These are phyloP conservation scores for Argopecten irradians DNA, from an alignment of 1,140 invertebrate species.

Conservation along the genomic window DNA sequence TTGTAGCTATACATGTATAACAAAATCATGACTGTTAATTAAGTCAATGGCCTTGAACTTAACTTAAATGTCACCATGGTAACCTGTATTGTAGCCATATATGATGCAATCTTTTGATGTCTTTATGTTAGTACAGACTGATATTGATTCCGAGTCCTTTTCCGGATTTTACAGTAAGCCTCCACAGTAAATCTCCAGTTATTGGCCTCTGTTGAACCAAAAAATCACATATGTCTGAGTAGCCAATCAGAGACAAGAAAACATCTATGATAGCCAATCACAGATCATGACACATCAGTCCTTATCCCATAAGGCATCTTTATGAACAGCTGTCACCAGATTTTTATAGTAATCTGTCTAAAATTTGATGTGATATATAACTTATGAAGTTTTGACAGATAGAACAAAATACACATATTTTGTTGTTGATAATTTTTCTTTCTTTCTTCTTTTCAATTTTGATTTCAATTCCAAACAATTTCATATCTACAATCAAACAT, in stretches of 20 bases:
- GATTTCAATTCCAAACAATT: too few relatives aligned
- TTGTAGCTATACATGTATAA: too few relatives aligned
- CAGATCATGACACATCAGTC: not conserved
- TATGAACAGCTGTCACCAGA: not conserved
- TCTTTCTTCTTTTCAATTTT: too few relatives aligned
- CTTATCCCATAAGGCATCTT: not conserved
- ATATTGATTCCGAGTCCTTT: not conserved
- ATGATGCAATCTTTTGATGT: not conserved
- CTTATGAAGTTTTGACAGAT: not conserved
- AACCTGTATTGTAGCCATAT: not conserved
- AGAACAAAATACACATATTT: too few relatives aligned
- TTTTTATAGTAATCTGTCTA: not conserved
- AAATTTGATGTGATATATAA: not conserved
- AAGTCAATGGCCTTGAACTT: not conserved
- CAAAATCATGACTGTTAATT: too few relatives aligned
- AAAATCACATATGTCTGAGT: not conserved
- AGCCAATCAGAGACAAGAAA: not conserved
- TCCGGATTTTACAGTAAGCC: not conserved
- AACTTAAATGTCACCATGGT: too few relatives aligned
- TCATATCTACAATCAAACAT: too few relatives aligned
- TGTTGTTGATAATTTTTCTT: too few relatives aligned
- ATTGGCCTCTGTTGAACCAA: not conserved
- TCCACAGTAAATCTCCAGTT: not conserved
- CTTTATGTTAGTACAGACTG: not conserved
- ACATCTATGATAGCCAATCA: not conserved